Evolutionary conservation across 2,888 invertebrate species (phyloP), one percentile per base, ranked within the genome.

Genomic region (Tupiocoris notatus): DNA sequence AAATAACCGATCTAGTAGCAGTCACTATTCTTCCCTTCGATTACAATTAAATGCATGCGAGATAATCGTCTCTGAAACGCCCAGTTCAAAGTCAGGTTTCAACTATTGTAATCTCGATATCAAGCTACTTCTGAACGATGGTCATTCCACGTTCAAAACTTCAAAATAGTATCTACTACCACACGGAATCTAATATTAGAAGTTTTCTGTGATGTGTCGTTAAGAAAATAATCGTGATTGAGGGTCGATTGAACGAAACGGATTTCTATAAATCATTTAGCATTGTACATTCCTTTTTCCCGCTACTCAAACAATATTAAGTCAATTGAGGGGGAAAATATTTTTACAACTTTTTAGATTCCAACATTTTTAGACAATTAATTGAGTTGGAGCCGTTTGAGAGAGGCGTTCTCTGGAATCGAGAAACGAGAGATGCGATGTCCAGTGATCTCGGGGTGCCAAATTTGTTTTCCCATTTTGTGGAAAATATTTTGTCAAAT

Each of bases 391-490:
- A 21, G 23, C 65, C 25, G 65, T 25, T 65, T 17, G 25, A 9
- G 9, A 23, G 23, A n/a, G 23, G 18, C 24, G 1, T n/a, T 18
- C 17, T 0, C 39, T 12, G 20, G 25, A 24, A 1, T 64, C 17
- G 25, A 63, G 18, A 9, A 63, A 22, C n/a, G 23, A 21, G n/a
- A 23, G 20, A n/a, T 22, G 18, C 39, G 22, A 57, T 56, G 54
- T 67, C 67, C 39, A 21, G 67, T 67, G 67, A 67, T 67, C 67
- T 67, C 67, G 67, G 56, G 67, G 67, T 67, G 67, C 67, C 67
- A 67, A 67, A 67, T 25, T 39, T 12, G 25, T 18, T 65, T 24
- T 63, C 24, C 20, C 12, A 17, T 6, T 64, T 64, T 64, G 64
- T 24, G 24, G 7, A 25, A n/a, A 17, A 64, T 39, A 39, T 39